Evolutionary conservation across 2,888 invertebrate species (phyloP).

Genomic region (Tachina fera): DNA sequence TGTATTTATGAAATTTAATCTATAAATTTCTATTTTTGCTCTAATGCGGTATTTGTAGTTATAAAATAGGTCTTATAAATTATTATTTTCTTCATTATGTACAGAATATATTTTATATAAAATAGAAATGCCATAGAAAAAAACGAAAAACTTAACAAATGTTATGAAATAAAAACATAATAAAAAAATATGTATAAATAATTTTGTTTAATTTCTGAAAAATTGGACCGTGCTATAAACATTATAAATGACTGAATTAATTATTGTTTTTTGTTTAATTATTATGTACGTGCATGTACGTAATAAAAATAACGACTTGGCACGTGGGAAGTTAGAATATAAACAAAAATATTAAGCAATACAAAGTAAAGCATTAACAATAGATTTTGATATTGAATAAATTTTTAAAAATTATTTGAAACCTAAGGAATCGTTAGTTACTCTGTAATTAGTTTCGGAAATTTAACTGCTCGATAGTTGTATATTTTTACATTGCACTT

Average conservation of each 20-base stretch:
- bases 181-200: not conserved
- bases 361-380: not conserved
- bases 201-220: conserved; percentile 1
- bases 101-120: conserved; percentile 25
- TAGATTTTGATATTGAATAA: no score
- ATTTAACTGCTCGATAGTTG: no score
- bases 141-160: conserved; percentile 30
- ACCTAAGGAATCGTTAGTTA: no score
- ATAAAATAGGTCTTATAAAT: conserved; percentile 49
- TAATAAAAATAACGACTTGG: not conserved
- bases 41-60: conserved; percentile 50
- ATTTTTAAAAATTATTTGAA: no score
- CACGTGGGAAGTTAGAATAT: not conserved
- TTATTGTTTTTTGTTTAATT: not conserved
- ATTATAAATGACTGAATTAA: not conserved
- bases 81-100: conserved; percentile 32
- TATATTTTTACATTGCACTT: no score
- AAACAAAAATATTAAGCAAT: not conserved
- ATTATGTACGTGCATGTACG: not conserved
- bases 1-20: conserved; percentile 35
- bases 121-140: conserved; percentile 56
- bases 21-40: conserved; percentile 40
- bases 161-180: conserved; percentile 20
- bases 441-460: no score
- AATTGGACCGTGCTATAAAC: not conserved